Conservation (phyloP, 2,888 invertebrate genomes). For the Troides helena region DNA sequence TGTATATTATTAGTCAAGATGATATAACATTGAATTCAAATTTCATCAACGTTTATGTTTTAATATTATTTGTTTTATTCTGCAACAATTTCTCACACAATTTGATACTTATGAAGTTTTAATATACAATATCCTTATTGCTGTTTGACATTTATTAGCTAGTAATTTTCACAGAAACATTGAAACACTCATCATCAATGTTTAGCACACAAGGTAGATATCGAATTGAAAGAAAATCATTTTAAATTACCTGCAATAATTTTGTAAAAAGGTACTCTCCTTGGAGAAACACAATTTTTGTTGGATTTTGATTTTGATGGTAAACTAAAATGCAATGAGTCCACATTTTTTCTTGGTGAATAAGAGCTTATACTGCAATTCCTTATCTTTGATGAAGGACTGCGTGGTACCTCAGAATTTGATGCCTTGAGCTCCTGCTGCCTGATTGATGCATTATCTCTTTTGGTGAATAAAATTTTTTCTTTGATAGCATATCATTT, state of each 20-base stretch:
- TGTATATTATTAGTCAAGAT: too few relatives aligned
- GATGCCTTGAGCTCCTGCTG: conserved; percentile 46
- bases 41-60: too few relatives aligned
- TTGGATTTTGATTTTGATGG: conserved; percentile 52
- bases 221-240: neutral
- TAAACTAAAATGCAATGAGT: conserved; percentile 54
- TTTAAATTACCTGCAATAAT: conserved; percentile 62
- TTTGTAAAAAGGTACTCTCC: conserved; percentile 62
- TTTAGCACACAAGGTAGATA: neutral
- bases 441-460: conserved; percentile 40
- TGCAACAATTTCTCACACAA: too few relatives aligned
- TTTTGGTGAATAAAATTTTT: conserved; percentile 39
- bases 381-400: conserved; percentile 42
- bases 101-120: too few relatives aligned
- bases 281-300: conserved; percentile 44
- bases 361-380: conserved; percentile 44
- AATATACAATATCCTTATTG: too few relatives aligned
- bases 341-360: conserved; percentile 53
- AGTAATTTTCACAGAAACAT: neutral
- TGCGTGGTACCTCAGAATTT: conserved; percentile 44
- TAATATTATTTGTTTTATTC: too few relatives aligned
- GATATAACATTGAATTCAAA: too few relatives aligned
- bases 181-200: too few relatives aligned
- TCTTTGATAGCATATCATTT: conserved; percentile 44
- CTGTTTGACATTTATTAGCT: neutral